Conservation (phyloP, 2,888 invertebrate species). For the Volucella inanis region DNA sequence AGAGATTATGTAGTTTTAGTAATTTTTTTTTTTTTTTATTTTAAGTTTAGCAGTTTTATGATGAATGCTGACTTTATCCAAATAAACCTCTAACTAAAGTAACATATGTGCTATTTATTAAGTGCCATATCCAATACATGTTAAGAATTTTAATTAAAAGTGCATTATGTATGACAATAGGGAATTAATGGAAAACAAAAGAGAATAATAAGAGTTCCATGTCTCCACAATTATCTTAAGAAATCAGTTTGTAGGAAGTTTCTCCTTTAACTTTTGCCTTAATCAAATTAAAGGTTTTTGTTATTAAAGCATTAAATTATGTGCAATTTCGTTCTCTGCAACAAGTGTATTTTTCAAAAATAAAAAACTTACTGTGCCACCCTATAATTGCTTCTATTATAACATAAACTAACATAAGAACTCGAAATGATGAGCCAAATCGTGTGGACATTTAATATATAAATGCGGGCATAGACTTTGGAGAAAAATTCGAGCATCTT, state of each 20-base stretch:
- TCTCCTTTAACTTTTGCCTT: background rate
- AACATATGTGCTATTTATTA: conserved; percentile 26
- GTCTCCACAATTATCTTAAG: conserved; percentile 13
- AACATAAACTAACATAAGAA: no score
- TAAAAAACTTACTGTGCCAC: background rate
- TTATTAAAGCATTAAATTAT: conserved; percentile 37
- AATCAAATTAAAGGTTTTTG: conserved; percentile 15
- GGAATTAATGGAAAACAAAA: background rate
- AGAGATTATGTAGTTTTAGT: conserved; percentile 6
- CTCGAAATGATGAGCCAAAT: no score
- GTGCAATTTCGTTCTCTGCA: conserved; percentile 1
- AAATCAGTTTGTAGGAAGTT: conserved; percentile 10
- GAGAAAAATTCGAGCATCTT: no score
- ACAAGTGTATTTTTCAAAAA: conserved; percentile 4
- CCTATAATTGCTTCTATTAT: background rate
- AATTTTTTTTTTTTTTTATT: conserved; percentile 46
- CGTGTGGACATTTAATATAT: no score
- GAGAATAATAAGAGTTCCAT: background rate
- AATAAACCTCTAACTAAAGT: conserved; percentile 14
- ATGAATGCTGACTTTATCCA: conserved; percentile 22
- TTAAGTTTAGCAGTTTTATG: conserved; percentile 18
- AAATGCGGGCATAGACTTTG: no score
- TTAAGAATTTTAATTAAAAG: conserved; percentile 26
- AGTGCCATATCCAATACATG: conserved; percentile 67
- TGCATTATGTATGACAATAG: conserved; percentile 23